A percentile compares a stretch with the other conserved stretches of the same genome.
Conservation (phyloP, 2,797 vertebrate genomes). For the Molossus alvarezi region DNA sequence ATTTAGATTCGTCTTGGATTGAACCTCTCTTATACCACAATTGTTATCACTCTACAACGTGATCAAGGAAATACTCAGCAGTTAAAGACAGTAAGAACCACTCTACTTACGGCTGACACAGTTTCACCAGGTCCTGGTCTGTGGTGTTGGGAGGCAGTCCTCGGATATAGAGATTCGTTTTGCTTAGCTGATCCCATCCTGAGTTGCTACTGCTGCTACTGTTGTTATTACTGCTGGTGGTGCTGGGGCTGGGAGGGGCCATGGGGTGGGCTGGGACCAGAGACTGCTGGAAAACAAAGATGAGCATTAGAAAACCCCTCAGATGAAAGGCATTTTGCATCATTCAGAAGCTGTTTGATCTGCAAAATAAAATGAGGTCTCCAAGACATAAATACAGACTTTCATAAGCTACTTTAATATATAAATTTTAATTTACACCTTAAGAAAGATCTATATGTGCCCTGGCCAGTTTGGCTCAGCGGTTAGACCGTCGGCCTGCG, state of each 20-base stretch:
- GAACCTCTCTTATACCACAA: background rate
- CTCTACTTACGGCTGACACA: conserved; percentile 98
- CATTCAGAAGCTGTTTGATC: background rate
- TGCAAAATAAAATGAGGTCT: background rate
- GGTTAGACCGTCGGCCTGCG: no score
- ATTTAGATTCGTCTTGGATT: background rate
- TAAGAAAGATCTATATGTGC: background rate
- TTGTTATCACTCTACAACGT: background rate
- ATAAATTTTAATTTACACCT: conserved; percentile 52
- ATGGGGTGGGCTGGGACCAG: conserved; percentile 95
- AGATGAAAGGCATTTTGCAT: background rate
- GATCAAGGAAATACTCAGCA: conserved; percentile 68
- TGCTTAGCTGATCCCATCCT: conserved; percentile 99
- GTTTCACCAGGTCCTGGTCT: conserved; percentile 99
- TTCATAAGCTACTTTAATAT: background rate
- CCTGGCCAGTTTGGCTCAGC: no score
- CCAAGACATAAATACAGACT: background rate
- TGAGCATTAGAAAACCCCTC: conserved; percentile 70
- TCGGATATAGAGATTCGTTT: conserved; percentile 99
- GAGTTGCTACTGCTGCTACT: conserved; percentile 98
- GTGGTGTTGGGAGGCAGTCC: conserved; percentile 97
- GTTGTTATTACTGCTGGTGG: conserved; percentile 98
- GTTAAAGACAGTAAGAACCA: background rate
- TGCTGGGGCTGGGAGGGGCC: conserved; percentile 99
- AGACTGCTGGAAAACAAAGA: conserved; percentile 92